Evolutionary conservation across 23 tunicate species (phyloP).

Genomic region (Halocynthia aurantium): DNA sequence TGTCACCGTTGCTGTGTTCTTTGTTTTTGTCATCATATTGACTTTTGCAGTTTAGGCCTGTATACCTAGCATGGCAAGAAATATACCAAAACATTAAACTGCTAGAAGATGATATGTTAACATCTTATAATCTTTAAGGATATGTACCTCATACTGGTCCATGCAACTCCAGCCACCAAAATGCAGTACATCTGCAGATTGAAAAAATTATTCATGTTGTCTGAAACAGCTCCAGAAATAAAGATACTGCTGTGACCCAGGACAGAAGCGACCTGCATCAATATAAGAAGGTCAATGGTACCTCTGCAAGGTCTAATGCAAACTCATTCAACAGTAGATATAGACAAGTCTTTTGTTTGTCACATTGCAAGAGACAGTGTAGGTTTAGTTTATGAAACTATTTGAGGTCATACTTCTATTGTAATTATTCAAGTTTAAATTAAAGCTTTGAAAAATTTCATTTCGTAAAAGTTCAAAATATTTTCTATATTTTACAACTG

Average conservation of each 20-base stretch:
- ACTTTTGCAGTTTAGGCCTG: background rate
- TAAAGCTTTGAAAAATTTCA: no score
- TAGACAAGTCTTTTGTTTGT: no score
- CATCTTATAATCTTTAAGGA: background rate
- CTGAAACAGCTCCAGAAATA: conserved; percentile 63
- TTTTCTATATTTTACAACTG: no score
- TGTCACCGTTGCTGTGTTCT: background rate
- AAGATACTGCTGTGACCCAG: conserved; percentile 71
- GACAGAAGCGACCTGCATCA: conserved; percentile 43
- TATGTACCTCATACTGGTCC: conserved; percentile 64
- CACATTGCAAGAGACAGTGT: no score
- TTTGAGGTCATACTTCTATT: no score
- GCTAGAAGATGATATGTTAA: background rate
- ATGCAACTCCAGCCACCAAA: conserved; percentile 48
- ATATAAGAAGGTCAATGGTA: background rate
- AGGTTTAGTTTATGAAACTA: no score
- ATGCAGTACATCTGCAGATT: conserved; percentile 72
- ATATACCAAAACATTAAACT: background rate
- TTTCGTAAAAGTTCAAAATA: no score
- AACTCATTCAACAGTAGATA: no score
- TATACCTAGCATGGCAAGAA: background rate
- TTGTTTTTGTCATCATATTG: conserved; percentile 13
- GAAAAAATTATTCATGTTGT: conserved; percentile 58
- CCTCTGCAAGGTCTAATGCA: no score
- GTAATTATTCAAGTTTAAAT: no score